Evolutionary conservation across 2,113 vertebrate species (phyloP), one percentile per base, ranked within the genome.

Genomic region (Ivindomyrus marchei): DNA sequence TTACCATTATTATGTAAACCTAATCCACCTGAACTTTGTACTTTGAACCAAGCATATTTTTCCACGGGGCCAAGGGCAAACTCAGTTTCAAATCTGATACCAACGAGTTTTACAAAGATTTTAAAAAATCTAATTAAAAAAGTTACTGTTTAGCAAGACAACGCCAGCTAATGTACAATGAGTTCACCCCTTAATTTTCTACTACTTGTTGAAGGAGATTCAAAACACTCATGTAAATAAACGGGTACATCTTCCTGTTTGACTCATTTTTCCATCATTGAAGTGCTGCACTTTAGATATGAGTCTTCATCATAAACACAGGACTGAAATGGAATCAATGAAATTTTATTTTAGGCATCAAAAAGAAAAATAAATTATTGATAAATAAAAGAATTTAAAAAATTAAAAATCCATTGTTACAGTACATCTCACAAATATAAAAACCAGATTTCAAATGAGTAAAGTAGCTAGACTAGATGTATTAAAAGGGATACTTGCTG

Each of bases 51-150:
- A 13, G 24, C n/a, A 49, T 24, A 80, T 80, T 80, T 42, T 80
- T 39, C 74, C 31, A 42, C 17, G 4, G n/a, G 15, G 36, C 74
- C 36, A 21, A 27, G 45, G 45, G 84, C 84, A 50, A 86, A 50
- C 84, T 85, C 15, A 85, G 84, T 85, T 85, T 36, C n/a, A 53
- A 53, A 87, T 52, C n/a, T 87, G 85, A 53, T 53, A 53, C 85
- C 85, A 87, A 56, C 5, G 2, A 56, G 9, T 53, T 87, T 87
- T 53, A 53, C 24, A 19, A 53, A 47, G 19, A 47, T 36, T 36
- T 36, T 1, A 3, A 36, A 53, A 24, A 9, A n/a, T n/a, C 24
- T 9, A 62, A 52, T 53, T 10, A 1, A 85, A 50, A 49, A 24
- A 50, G 84, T 50, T 27, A 46, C n/a, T 6, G 27, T 52, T 53